Evolutionary conservation across 2,797 vertebrate genomes (phyloP).

Genomic region (Lacerta agilis): DNA sequence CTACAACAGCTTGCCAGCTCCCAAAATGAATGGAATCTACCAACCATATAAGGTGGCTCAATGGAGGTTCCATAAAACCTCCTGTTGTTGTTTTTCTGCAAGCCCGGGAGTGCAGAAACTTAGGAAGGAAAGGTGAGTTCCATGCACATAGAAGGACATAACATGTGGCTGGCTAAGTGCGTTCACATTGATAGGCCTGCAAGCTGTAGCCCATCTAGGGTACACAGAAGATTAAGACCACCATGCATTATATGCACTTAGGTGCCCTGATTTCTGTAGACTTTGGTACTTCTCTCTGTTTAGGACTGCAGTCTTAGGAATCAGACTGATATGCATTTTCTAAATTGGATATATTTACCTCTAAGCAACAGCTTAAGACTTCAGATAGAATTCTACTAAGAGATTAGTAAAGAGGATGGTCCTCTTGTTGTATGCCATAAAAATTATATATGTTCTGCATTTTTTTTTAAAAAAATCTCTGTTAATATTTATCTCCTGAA

Average conservation of each 20-base stretch:
- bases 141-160: not conserved
- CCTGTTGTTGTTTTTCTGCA: not conserved
- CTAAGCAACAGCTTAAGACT: constrained; percentile 39
- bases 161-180: not conserved
- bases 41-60: not conserved
- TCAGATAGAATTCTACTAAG: constrained; percentile 16
- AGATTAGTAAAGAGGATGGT: constrained; percentile 13
- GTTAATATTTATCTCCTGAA: not conserved
- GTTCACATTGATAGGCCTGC: not conserved
- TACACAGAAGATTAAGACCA: constrained; percentile 40
- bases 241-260: not conserved
- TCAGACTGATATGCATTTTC: constrained; percentile 33
- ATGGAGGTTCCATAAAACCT: not conserved
- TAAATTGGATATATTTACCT: constrained; percentile 36
- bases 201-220: constrained; percentile 20
- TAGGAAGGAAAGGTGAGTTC: not conserved
- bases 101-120: not conserved
- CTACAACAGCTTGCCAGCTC: not conserved
- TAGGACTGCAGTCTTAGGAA: not conserved
- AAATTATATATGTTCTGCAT: not conserved
- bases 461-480: constrained; percentile 36
- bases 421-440: constrained; percentile 31
- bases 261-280: not conserved
- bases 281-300: not conserved
- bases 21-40: not conserved